Conservation (phyloP, 2,113 vertebrate genomes). For the Myotis davidii region DNA sequence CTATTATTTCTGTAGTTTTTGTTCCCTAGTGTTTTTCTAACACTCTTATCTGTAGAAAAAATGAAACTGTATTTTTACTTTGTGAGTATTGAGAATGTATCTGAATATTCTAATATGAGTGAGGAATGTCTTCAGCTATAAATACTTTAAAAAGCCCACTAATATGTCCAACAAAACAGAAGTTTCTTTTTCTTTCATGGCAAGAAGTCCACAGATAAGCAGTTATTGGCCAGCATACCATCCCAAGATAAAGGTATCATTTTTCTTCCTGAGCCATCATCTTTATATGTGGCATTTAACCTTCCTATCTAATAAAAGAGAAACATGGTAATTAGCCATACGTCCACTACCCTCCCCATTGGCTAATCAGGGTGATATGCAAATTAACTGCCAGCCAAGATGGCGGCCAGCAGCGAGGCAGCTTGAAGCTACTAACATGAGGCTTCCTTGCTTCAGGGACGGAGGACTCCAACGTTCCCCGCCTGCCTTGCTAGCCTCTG, state of each 20-base stretch:
- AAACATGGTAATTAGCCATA: too few relatives aligned
- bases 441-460: too few relatives aligned
- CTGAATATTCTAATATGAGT: background rate
- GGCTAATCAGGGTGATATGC: too few relatives aligned
- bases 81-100: background rate
- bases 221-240: background rate
- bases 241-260: background rate
- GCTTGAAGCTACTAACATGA: too few relatives aligned
- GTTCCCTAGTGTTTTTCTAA: background rate
- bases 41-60: background rate
- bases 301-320: too few relatives aligned
- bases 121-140: background rate
- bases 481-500: too few relatives aligned
- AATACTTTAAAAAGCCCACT: background rate
- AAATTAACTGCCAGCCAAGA: too few relatives aligned
- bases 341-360: too few relatives aligned
- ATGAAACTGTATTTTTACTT: background rate
- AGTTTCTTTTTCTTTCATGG: constrained; percentile 1
- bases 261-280: background rate
- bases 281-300: background rate
- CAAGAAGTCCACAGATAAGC: background rate
- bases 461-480: too few relatives aligned
- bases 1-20: background rate
- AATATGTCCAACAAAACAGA: background rate
- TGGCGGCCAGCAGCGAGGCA: too few relatives aligned